These are phyloP conservation scores for Mugil cephalus DNA, from an alignment of 2,113 vertebrate species.

Conservation along the genomic window DNA sequence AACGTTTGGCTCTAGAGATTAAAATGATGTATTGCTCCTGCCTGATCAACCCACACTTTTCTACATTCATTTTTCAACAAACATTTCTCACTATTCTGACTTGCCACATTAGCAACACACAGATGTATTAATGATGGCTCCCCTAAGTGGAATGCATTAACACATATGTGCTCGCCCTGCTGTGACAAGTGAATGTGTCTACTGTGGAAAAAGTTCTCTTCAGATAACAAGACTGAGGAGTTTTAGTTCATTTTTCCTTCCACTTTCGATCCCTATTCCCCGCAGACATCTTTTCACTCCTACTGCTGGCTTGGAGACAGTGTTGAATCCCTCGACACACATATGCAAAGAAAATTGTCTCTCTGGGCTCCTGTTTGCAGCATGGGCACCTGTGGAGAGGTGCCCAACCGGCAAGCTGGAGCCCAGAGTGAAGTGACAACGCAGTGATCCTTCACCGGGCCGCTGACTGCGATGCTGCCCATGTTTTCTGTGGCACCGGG, in stretches of 20 bases:
- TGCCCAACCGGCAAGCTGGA: slow-evolving; percentile 5
- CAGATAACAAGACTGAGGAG: too few relatives aligned
- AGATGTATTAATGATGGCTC: not conserved
- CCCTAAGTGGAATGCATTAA: too few relatives aligned
- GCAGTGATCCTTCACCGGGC: slow-evolving; percentile 14
- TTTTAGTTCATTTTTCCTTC: too few relatives aligned
- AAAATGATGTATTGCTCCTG: not conserved
- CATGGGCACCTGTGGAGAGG: too few relatives aligned
- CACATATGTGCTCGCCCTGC: too few relatives aligned
- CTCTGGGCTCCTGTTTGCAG: slow-evolving; percentile 10
- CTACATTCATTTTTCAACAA: not conserved
- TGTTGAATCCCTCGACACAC: not conserved
- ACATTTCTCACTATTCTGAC: not conserved
- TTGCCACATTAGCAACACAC: too few relatives aligned
- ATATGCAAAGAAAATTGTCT: slow-evolving; percentile 1
- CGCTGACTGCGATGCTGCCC: slow-evolving; percentile 47
- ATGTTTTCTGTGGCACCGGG: slow-evolving; percentile 34
- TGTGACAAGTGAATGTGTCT: too few relatives aligned
- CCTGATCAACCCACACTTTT: not conserved
- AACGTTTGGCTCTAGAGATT: not conserved
- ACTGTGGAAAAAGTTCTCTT: too few relatives aligned
- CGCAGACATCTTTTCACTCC: not conserved
- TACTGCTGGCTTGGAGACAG: not conserved
- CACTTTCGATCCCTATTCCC: not conserved
- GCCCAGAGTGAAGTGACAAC: slow-evolving; percentile 14